Conservation (phyloP, 1,140 invertebrate genomes). For the Drosophila fuyamai region DNA sequence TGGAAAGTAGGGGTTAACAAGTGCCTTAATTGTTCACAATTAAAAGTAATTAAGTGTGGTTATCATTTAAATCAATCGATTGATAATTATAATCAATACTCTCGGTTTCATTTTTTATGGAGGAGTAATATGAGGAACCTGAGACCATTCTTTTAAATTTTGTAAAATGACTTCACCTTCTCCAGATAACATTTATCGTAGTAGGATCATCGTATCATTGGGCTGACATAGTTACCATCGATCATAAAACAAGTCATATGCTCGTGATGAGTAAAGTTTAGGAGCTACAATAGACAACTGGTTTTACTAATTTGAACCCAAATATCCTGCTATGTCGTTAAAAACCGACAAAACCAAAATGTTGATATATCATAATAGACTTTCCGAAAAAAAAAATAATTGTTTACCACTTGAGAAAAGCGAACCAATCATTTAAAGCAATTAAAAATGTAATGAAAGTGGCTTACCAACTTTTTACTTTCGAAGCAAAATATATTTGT, state of each 20-base stretch:
- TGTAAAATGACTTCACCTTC: conserved; percentile 13
- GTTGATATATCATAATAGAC: too few species aligned
- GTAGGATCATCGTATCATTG: conserved; percentile 16
- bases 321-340: not conserved
- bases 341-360: not conserved
- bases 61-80: too few species aligned
- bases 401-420: too few species aligned
- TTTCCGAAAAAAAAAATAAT: too few species aligned
- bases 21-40: not conserved
- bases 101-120: too few species aligned
- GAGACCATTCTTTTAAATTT: not conserved
- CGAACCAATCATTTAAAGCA: too few species aligned
- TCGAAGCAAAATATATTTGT: not conserved
- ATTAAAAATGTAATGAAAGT: too few species aligned
- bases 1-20: not conserved
- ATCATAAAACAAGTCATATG: conserved; percentile 34
- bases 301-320: not conserved
- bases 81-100: too few species aligned
- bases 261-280: conserved; percentile 9
- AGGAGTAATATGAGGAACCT: not conserved
- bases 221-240: conserved; percentile 20
- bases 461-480: not conserved
- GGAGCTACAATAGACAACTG: not conserved
- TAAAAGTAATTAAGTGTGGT: not conserved
- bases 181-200: conserved; percentile 9